phyloP scores from a whole-genome alignment of 2,888 invertebrate species.

The Escarpia spicata region DNA sequence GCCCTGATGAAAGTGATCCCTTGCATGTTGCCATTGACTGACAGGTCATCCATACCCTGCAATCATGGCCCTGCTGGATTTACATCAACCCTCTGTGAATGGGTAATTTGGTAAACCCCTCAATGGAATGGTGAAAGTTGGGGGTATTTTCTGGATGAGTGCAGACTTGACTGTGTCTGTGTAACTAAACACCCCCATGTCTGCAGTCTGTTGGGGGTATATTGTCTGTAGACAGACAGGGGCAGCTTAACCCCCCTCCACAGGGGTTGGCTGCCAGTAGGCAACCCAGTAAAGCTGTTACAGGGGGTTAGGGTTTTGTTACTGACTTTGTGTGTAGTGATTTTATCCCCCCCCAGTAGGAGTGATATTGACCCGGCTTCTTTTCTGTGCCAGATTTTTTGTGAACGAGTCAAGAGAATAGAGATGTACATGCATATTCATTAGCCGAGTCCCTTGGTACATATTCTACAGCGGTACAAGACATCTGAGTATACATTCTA shows the following conservation, averaged over 20 bases:
- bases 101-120: neutral
- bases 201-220: neutral
- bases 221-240: neutral
- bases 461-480: neutral
- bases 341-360: neutral
- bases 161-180: neutral
- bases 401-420: neutral
- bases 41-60: neutral
- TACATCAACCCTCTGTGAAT: neutral
- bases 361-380: neutral
- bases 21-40: neutral
- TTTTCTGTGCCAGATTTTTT: neutral
- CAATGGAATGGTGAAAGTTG: neutral
- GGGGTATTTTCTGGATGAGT: neutral
- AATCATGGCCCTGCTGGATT: neutral
- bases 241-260: neutral
- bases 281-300: no score
- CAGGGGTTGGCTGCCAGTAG: no score
- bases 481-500: neutral
- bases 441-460: neutral
- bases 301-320: neutral
- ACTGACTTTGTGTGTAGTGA: neutral
- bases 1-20: neutral
- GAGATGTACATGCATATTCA: constrained; percentile 2
- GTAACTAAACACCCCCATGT: neutral